Conservation (phyloP, 2,113 vertebrate species). For the Podiceps cristatus region DNA sequence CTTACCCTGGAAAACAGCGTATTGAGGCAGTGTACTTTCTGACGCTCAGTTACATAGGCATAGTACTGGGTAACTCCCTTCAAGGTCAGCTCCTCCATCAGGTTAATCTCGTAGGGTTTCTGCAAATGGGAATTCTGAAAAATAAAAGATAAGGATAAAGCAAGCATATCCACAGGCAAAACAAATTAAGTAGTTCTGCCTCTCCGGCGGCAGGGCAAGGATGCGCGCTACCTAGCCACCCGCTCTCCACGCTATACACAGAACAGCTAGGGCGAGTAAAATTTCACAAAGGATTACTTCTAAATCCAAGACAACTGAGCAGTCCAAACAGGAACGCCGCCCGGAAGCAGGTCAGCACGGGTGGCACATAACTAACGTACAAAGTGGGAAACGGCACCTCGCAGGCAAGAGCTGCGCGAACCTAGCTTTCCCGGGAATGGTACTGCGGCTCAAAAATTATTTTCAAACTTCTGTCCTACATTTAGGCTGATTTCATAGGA, state of each 20-base stretch:
- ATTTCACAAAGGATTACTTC: not conserved
- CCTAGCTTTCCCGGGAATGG: not conserved
- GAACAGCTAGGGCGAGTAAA: not conserved
- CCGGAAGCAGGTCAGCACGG: not conserved
- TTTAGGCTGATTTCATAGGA: not conserved
- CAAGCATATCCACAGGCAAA: not conserved
- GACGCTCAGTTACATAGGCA: slow-evolving; percentile 97
- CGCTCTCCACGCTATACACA: not conserved
- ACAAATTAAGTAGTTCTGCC: rapidly evolving
- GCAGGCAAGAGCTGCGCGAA: rapidly evolving
- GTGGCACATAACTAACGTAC: rapidly evolving
- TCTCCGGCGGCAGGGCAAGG: not conserved
- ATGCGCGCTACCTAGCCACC: not conserved
- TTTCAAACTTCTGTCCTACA: not conserved
- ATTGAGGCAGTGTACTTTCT: slow-evolving; percentile 99
- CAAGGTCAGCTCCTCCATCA: slow-evolving; percentile 99
- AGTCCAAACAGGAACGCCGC: not conserved
- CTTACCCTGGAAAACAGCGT: slow-evolving; percentile 97
- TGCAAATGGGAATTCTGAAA: slow-evolving; percentile 92
- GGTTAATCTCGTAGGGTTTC: slow-evolving; percentile 99
- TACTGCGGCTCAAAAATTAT: rapidly evolving
- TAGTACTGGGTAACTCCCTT: slow-evolving; percentile 99
- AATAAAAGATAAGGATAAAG: not conserved
- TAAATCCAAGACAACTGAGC: not conserved
- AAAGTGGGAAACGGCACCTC: not conserved